These are phyloP conservation scores for Barbus barbus DNA, from an alignment of 2,113 vertebrate species.

Conservation along the genomic window DNA sequence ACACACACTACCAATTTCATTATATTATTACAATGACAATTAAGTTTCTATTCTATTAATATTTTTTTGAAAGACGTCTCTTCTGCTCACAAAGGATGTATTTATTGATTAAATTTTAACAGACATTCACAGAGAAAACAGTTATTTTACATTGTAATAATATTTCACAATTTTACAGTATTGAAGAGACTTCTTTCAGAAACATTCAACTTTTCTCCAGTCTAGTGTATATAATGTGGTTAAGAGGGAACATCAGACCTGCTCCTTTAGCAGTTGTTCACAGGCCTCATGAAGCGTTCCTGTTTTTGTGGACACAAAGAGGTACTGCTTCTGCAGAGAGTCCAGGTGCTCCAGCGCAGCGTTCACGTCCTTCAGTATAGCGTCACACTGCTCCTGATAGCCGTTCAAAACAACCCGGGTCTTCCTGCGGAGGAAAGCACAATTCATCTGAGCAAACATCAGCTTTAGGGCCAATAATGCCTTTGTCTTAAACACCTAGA, in stretches of 20 bases:
- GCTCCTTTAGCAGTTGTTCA: constrained; percentile 94
- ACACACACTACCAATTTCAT: too few species aligned
- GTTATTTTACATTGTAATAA: not conserved
- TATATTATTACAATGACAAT: too few species aligned
- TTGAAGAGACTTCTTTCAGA: too few species aligned
- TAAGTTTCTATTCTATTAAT: too few species aligned
- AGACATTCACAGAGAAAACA: not conserved
- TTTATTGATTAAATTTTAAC: not conserved
- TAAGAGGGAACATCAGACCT: constrained; percentile 74
- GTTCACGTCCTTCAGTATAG: constrained; percentile 89
- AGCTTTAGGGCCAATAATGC: not conserved
- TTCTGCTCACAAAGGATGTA: not conserved
- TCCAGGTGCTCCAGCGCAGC: constrained; percentile 89
- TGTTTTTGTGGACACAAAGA: constrained; percentile 97
- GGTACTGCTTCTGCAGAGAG: constrained; percentile 93
- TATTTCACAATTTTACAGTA: not conserved
- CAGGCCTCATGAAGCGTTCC: constrained; percentile 94
- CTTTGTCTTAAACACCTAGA: too few species aligned
- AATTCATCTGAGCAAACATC: not conserved
- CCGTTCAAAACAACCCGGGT: constrained; percentile 89
- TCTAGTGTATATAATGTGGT: too few species aligned
- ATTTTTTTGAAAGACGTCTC: too few species aligned
- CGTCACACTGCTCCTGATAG: constrained; percentile 95
- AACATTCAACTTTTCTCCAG: too few species aligned
- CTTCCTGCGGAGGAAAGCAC: constrained; percentile 79